These are phyloP conservation scores for Vandiemenella viatica DNA, from an alignment of 2,888 invertebrate species.

Conservation along the genomic window DNA sequence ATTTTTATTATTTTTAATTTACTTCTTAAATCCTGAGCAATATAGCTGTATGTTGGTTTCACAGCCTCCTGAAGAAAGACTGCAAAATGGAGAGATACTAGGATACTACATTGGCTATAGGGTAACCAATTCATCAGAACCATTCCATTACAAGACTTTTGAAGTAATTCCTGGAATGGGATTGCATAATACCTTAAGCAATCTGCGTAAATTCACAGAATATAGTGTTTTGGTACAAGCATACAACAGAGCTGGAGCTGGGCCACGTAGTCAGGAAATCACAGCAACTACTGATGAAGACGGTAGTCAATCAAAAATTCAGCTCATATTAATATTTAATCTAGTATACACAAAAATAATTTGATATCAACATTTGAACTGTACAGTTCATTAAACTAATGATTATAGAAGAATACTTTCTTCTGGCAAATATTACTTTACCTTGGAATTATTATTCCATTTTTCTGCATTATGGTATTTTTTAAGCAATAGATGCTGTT, in stretches of 20 bases:
- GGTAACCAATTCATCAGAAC: constrained; percentile 13
- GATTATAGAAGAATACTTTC: no score
- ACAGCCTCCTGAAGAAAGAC: constrained; percentile 25
- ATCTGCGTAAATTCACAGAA: constrained; percentile 36
- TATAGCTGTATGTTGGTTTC: no score
- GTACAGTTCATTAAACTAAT: no score
- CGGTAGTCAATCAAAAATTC: no score
- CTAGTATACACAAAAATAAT: background rate
- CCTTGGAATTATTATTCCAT: no score
- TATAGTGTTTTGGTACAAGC: constrained; percentile 21
- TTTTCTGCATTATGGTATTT: no score
- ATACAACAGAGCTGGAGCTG: constrained; percentile 20
- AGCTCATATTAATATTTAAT: background rate
- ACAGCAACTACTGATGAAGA: constrained; percentile 20
- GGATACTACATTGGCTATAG: constrained; percentile 30
- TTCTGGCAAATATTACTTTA: no score
- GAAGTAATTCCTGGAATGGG: constrained; percentile 10
- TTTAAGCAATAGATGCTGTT: no score
- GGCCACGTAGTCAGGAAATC: constrained; percentile 19
- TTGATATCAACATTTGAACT: no score
- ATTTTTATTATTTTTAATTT: no score
- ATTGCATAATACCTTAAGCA: constrained; percentile 23
- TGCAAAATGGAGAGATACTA: constrained; percentile 27
- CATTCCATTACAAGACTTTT: constrained; percentile 11
- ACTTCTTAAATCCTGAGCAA: no score